Conservation (phyloP, 2,797 vertebrate species). For the Sebastiscus albofasciatus region DNA sequence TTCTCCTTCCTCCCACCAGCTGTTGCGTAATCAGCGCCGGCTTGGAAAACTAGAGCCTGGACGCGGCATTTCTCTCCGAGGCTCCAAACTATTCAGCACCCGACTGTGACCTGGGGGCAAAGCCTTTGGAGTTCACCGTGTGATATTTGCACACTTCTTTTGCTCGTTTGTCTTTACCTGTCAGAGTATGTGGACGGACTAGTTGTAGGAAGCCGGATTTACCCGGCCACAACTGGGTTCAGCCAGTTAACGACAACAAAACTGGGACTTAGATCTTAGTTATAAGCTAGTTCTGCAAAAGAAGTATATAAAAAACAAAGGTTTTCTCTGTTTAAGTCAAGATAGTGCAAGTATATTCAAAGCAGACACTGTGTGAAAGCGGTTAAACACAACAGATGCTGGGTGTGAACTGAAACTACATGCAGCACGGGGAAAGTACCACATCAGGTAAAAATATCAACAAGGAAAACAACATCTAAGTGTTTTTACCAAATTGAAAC, state of each 20-base stretch:
- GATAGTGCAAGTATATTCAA: background rate
- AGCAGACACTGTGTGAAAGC: background rate
- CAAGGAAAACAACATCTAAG: background rate
- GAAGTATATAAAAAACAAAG: background rate
- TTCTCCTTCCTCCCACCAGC: background rate
- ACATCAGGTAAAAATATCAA: background rate
- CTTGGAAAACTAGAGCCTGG: slow-evolving; percentile 60
- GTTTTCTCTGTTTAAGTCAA: background rate
- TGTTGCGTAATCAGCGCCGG: slow-evolving; percentile 48
- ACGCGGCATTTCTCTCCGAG: slow-evolving; percentile 72
- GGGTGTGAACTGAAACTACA: slow-evolving; percentile 31
- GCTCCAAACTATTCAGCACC: slow-evolving; percentile 68
- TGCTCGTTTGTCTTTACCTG: slow-evolving; percentile 14
- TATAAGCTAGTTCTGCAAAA: background rate
- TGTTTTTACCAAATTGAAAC: background rate
- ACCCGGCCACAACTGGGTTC: slow-evolving; percentile 33
- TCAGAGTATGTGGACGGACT: slow-evolving; percentile 10
- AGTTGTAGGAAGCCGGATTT: background rate
- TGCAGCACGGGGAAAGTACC: slow-evolving; percentile 10
- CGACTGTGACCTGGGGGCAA: slow-evolving; percentile 48
- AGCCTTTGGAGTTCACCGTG: slow-evolving; percentile 64
- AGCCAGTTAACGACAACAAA: slow-evolving; percentile 8
- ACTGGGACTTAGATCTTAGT: background rate
- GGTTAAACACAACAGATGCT: background rate
- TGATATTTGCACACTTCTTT: slow-evolving; percentile 65